Conservation (phyloP, 2,113 vertebrate species). For the Chaetorhynchus papuensis region DNA sequence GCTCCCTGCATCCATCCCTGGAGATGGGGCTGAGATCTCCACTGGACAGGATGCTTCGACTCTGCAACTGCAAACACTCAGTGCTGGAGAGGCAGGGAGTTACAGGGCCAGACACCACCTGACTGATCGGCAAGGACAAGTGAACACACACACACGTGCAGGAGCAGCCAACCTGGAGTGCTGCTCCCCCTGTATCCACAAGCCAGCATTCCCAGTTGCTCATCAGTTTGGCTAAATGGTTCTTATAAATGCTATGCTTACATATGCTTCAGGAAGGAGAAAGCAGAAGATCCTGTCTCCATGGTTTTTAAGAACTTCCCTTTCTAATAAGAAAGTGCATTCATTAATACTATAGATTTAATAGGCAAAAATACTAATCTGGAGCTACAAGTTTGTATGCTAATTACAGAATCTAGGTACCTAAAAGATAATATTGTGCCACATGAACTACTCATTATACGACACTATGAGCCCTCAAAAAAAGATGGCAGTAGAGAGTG, state of each 20-base stretch:
- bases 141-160: fast-evolving
- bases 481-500: background rate
- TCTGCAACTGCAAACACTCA: fast-evolving
- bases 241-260: background rate
- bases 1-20: background rate
- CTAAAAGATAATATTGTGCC: background rate
- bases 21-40: fast-evolving
- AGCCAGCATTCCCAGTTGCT: background rate
- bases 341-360: background rate
- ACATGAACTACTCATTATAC: background rate
- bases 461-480: background rate
- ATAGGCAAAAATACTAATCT: background rate
- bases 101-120: too few species aligned
- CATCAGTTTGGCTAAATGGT: background rate
- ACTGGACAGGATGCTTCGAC: fast-evolving
- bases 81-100: background rate
- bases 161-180: background rate
- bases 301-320: background rate
- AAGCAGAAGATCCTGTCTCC: background rate
- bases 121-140: background rate
- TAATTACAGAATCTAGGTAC: background rate
- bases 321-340: background rate
- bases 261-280: background rate
- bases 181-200: background rate
- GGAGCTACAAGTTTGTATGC: background rate